Base-by-base conservation (phyloP, 2,888 invertebrate genomes). In the Troides helena region DNA sequence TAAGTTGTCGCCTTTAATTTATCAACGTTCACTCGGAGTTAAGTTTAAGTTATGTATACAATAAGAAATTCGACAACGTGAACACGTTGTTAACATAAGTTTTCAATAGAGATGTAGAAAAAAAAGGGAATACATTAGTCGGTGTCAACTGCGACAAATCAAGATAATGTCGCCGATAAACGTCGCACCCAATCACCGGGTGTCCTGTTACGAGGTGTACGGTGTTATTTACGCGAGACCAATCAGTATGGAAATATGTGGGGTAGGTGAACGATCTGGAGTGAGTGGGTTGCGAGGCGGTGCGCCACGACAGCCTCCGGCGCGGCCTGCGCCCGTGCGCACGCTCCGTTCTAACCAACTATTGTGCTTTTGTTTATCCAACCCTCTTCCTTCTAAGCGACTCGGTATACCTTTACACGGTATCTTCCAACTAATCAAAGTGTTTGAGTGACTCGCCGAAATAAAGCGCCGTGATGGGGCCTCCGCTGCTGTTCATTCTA, bases 201-300 rank as follows among this genome's bases (percentile, higher is more conserved):
- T 86, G 83, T 88, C 80, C 68, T 73, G 70, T 88, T 87, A 86
- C 85, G 79, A 84, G 84, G 78, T 81, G 82, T 81, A 79, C 84
- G 81, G 83, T 84, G 83, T 84, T 86, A 85, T 88, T 87, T 87
- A 87, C 81, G 84, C 84, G 80, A 79, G 79, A 81, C 82, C 88
- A 89, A 91, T 91, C 90, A 88, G 86, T 89, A 90, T 91, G 90
- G 85, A 87, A 91, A 91, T 78, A 95, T 87, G 83, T 88, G 80
- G 88, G 88, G 87, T 90, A 86, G 89, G 88, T 89, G 90, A 92
- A 90, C 80, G 90, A 84, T 88, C 90, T 86, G 82, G 84, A 83
- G 81, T 83, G 89, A 84, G 91, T 90, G 90, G 89, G 91, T 21
- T 83, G 90, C 81, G 78, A 81, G 81, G 76, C 81, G 76, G 81